These are phyloP conservation scores for Parazoanthus darwini DNA, from an alignment of 92 coral and sea anemone genomes.

Conservation along the genomic window DNA sequence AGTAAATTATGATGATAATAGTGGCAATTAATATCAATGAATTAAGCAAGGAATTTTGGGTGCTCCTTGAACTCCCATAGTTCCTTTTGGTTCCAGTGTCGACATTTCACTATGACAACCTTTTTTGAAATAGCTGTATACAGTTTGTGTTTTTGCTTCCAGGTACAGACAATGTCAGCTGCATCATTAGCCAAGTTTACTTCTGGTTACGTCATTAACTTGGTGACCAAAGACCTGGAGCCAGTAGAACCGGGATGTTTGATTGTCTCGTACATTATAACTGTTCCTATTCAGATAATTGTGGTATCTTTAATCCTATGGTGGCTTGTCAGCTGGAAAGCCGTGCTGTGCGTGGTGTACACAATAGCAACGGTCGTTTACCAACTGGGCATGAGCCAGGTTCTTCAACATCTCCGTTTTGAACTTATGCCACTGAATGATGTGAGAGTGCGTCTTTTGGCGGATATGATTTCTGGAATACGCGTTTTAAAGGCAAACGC, in stretches of 20 bases:
- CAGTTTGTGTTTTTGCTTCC: background rate
- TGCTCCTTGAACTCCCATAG: too few species aligned
- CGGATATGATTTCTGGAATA: conserved; percentile 36
- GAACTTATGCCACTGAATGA: conserved; percentile 37
- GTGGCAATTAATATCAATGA: too few species aligned
- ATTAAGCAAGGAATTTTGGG: too few species aligned
- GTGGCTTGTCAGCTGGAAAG: conserved; percentile 42
- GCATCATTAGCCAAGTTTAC: conserved; percentile 29
- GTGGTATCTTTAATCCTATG: conserved; percentile 6
- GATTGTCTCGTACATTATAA: conserved; percentile 11
- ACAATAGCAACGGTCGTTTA: conserved; percentile 1
- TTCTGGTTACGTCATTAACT: conserved; percentile 28
- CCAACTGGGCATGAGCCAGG: conserved; percentile 7
- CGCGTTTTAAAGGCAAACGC: conserved; percentile 39
- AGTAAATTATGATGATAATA: too few species aligned
- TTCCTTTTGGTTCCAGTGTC: too few species aligned
- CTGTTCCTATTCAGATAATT: conserved; percentile 30
- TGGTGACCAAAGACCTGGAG: conserved; percentile 35
- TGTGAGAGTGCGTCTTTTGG: conserved; percentile 32
- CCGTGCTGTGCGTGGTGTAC: conserved; percentile 13
- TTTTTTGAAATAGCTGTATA: too few species aligned
- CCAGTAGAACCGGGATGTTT: conserved; percentile 21
- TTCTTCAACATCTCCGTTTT: conserved; percentile 22
- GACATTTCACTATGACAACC: too few species aligned
- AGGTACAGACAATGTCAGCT: conserved; percentile 37